Conservation (phyloP, 2,113 vertebrate species). For the Oryzias javanicus region DNA sequence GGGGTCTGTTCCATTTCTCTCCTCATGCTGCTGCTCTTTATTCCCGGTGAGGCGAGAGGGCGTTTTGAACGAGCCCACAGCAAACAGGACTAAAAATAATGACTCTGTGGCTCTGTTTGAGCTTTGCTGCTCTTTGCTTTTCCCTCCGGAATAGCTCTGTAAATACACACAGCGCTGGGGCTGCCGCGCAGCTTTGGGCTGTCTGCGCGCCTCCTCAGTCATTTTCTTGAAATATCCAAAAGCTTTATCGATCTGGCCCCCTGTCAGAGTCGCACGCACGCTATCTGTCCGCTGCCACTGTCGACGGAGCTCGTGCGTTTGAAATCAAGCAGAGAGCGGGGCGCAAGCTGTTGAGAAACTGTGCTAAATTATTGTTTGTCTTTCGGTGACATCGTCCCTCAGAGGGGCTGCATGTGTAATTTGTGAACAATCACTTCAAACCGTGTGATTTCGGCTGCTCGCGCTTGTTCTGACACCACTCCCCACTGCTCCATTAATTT, state of each 20-base stretch:
- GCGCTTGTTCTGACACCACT: slow-evolving; percentile 39
- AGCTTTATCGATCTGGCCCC: slow-evolving; percentile 63
- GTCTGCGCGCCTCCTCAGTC: slow-evolving; percentile 57
- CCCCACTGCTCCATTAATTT: slow-evolving; percentile 58
- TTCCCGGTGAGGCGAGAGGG: slow-evolving; percentile 59
- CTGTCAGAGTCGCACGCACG: slow-evolving; percentile 43
- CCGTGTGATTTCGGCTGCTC: slow-evolving; percentile 31
- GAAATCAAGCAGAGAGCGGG: slow-evolving; percentile 21
- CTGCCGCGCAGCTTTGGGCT: slow-evolving; percentile 43
- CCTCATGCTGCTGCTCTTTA: slow-evolving; percentile 50
- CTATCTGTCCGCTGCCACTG: slow-evolving; percentile 41
- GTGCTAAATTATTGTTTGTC: slow-evolving; percentile 53
- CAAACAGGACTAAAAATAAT: slow-evolving; percentile 82
- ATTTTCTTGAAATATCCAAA: slow-evolving; percentile 72
- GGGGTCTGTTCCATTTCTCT: slow-evolving; percentile 51
- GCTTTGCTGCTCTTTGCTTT: slow-evolving; percentile 70
- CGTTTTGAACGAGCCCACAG: slow-evolving; percentile 63
- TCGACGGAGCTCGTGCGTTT: slow-evolving; percentile 6
- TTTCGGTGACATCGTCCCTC: slow-evolving; percentile 56
- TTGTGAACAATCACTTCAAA: slow-evolving; percentile 45
- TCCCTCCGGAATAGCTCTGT: slow-evolving; percentile 69
- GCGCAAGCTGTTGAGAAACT: slow-evolving; percentile 26
- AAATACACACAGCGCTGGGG: slow-evolving; percentile 61
- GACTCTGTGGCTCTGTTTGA: slow-evolving; percentile 75
- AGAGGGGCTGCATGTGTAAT: slow-evolving; percentile 19